phyloP scores from a whole-genome alignment of 2,113 vertebrate species.

The Elgaria multicarinata region DNA sequence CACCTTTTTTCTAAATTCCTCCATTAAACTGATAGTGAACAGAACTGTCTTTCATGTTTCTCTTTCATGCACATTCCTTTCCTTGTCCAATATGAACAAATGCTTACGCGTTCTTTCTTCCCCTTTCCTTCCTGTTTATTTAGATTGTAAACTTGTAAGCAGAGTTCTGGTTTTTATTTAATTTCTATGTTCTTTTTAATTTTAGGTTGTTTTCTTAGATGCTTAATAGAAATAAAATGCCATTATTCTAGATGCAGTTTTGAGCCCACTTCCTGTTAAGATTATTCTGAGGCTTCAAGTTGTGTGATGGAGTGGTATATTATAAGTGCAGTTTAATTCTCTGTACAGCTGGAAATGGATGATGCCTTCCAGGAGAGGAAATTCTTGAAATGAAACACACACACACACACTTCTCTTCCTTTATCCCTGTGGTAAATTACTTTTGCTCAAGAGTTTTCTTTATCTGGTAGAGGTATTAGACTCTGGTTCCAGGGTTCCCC shows the following conservation, averaged over 20 bases:
- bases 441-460: constrained; percentile 47
- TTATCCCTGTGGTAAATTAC: constrained; percentile 65
- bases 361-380: constrained; percentile 15
- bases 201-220: background rate
- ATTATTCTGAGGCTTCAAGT: background rate
- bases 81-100: background rate
- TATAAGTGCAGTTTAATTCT: constrained; percentile 24
- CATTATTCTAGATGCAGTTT: background rate
- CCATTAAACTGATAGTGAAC: background rate
- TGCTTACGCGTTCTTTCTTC: background rate
- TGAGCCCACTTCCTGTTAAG: background rate
- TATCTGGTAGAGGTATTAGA: constrained; percentile 46
- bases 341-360: background rate
- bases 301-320: background rate
- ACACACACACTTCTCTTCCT: constrained; percentile 19
- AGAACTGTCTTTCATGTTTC: background rate
- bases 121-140: background rate
- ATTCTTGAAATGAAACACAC: background rate
- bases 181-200: background rate
- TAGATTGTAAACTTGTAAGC: background rate
- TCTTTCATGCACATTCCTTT: background rate
- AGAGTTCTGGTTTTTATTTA: background rate
- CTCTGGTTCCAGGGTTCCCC: constrained; percentile 27
- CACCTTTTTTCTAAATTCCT: background rate
- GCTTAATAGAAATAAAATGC: background rate